These are phyloP conservation scores for Melierax canorus DNA, from an alignment of 2,113 vertebrate species.

Conservation along the genomic window DNA sequence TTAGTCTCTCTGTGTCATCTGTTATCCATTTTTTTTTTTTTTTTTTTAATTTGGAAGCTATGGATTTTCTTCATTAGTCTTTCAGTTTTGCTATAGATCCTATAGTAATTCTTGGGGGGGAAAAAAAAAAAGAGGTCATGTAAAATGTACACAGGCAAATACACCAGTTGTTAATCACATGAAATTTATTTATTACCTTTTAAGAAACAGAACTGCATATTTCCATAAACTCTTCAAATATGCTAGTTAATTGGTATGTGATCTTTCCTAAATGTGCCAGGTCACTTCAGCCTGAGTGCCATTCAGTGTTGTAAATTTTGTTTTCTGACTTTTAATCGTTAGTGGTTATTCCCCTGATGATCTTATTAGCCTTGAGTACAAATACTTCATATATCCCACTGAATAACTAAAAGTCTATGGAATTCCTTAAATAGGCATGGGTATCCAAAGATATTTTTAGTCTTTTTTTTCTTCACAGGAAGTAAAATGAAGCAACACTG, in stretches of 20 bases:
- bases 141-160: not conserved
- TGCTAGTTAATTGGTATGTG: not conserved
- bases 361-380: constrained; percentile 12
- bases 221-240: constrained; percentile 14
- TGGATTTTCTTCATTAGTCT: not conserved
- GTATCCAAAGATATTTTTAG: not conserved
- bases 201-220: not conserved
- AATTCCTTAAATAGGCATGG: not conserved
- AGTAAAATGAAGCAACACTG: not conserved
- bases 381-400: not conserved
- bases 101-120: not conserved
- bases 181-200: not conserved
- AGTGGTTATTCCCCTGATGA: constrained; percentile 20
- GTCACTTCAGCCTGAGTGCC: not conserved
- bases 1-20: not conserved
- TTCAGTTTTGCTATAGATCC: not conserved
- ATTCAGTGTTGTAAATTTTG: not conserved
- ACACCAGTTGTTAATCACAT: not conserved
- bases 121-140: not conserved
- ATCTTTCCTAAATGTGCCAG: not conserved
- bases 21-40: not conserved
- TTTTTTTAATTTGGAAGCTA: not conserved
- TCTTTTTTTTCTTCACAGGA: not conserved
- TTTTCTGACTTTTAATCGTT: constrained; percentile 14
- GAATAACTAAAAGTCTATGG: not conserved